Evolutionary conservation across 2,113 vertebrate genomes (phyloP).

Genomic region (Bothrops jararaca): DNA sequence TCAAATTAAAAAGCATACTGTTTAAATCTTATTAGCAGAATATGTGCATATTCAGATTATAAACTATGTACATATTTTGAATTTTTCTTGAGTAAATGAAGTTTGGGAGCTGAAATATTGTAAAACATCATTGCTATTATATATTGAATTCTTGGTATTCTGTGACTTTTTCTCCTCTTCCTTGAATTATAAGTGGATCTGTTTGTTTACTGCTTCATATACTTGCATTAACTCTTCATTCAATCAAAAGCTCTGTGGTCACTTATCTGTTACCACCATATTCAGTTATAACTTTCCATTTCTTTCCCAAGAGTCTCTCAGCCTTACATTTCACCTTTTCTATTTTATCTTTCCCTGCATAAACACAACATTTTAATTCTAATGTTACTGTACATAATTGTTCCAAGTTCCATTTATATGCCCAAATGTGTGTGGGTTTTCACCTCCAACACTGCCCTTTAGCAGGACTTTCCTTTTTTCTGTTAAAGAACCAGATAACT

Average conservation of each 20-base stretch:
- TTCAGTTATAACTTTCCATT: neutral
- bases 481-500: neutral
- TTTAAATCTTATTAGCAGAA: neutral
- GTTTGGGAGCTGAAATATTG: neutral
- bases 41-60: neutral
- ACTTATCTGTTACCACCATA: neutral
- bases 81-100: neutral
- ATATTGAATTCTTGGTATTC: neutral
- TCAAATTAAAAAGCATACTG: neutral
- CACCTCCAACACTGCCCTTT: neutral
- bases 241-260: neutral
- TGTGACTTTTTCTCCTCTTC: neutral
- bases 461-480: neutral
- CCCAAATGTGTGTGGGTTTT: neutral
- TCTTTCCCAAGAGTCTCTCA: neutral
- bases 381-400: neutral
- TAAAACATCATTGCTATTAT: neutral
- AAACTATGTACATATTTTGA: neutral
- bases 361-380: neutral
- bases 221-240: neutral
- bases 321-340: neutral
- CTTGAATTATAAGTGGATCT: neutral
- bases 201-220: neutral
- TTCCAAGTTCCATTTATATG: neutral
- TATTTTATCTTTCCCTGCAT: neutral